Base-by-base conservation (phyloP, 2,113 vertebrate genomes). In the Epinephelus moara region DNA sequence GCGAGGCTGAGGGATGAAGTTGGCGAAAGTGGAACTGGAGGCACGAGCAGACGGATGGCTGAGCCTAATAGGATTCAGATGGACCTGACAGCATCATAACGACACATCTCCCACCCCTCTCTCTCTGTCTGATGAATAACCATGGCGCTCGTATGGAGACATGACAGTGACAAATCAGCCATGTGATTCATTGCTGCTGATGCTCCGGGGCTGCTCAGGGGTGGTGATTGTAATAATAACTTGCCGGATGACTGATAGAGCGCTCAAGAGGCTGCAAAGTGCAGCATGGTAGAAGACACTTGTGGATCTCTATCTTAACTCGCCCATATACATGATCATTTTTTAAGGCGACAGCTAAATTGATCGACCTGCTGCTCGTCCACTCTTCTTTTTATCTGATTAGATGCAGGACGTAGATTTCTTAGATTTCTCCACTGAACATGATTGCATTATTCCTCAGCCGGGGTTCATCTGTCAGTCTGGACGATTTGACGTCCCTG, bases 191-290 rank as follows among this genome's bases (percentile, higher is more conserved):
- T 40, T 4, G 72, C 67, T 55, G 78, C 77, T 63, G 77, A 80
- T 59, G 70, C 81, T 83, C 19, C 4, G 59, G 64, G 50, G 74
- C 47, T 59, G 76, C 53, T 75, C 78, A 70, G 49, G 78, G 70
- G 64, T 63, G 71, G 83, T 88, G 81, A 90, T 63, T 59, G 67
- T 73, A 81, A 85, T 85, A 82, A 84, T 75, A 83, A 77, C 53
- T 62, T 66, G 55, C 45, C 14, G 45, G 78, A 50, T 83, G 81
- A 81, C 27, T 86, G 81, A 91, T 55, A 14, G 72, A 81, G 59
- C 3, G 61, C 18, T 81, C 1, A 6, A 67, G 30, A 62, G 33
- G 18, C 49, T 70, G 63, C 52, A 49, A 73, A 73, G 60, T 47
- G 42, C 42, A 47, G 27, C 3, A 49, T 23, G 40, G 11, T 37